Evolutionary conservation across 2,113 vertebrate genomes (phyloP).

Genomic region (Erythrocercus mccallii): DNA sequence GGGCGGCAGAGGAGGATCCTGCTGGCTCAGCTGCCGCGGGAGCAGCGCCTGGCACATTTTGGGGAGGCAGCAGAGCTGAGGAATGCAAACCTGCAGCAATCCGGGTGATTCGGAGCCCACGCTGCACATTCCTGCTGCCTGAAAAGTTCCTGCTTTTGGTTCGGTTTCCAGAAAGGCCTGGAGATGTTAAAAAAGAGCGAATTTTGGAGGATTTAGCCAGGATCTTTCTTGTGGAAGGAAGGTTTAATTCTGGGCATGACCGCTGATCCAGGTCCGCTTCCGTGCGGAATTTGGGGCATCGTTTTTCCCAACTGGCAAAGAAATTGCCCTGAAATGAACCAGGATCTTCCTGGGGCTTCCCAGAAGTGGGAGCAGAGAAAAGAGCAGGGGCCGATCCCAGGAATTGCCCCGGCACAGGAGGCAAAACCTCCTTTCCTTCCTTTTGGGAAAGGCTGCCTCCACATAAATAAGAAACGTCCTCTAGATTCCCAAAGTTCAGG

Average conservation of each 20-base stretch:
- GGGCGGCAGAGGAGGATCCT: not conserved
- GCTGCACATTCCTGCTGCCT: not conserved
- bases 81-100: not conserved
- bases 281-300: fast-evolving
- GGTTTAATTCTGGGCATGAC: not conserved
- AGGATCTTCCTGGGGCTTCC: not conserved
- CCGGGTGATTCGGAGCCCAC: not conserved
- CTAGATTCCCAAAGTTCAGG: not conserved
- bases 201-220: fast-evolving
- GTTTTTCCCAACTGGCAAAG: not conserved
- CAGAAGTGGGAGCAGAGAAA: not conserved
- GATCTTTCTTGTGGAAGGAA: not conserved
- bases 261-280: too few relatives aligned
- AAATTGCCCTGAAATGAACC: not conserved
- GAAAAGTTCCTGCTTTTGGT: not conserved
- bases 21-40: not conserved
- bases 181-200: not conserved
- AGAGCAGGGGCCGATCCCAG: not conserved
- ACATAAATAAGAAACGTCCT: not conserved
- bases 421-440: not conserved
- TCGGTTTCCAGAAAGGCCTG: not conserved
- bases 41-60: not conserved
- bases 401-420: not conserved
- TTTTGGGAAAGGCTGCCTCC: not conserved
- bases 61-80: not conserved